Evolutionary conservation across 2,113 vertebrate genomes (phyloP).

Genomic region (Gambusia holbrooki): DNA sequence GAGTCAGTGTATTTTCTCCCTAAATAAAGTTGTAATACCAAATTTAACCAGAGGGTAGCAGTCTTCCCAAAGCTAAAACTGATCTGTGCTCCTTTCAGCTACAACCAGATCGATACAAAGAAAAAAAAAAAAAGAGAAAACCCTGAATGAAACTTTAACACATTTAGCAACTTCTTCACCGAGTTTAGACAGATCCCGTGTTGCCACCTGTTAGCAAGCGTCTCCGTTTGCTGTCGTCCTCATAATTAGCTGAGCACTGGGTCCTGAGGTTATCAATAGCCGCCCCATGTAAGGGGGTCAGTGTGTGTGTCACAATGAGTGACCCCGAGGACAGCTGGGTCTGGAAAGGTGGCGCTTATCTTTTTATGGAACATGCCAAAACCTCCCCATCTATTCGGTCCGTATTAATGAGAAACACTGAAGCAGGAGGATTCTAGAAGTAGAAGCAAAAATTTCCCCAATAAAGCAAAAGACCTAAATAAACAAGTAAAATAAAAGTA

Average conservation of each 20-base stretch:
- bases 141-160: constrained; percentile 1
- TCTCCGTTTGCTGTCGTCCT: constrained; percentile 48
- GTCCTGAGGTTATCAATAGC: constrained; percentile 68
- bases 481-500: background rate
- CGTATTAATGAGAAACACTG: background rate
- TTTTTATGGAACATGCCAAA: constrained; percentile 61
- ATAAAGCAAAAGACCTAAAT: background rate
- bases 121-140: background rate
- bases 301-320: constrained; percentile 40
- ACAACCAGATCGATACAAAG: background rate
- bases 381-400: constrained; percentile 29
- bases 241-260: constrained; percentile 38
- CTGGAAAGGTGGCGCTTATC: constrained; percentile 35
- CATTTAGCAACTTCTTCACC: background rate
- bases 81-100: constrained; percentile 17
- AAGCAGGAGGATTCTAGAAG: background rate
- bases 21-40: constrained; percentile 3
- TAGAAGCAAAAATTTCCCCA: background rate
- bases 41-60: constrained; percentile 1
- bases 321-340: constrained; percentile 63
- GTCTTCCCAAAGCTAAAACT: too few species aligned
- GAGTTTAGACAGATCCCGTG: constrained; percentile 22
- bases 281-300: constrained; percentile 47
- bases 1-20: too few species aligned
- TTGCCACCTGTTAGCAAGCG: constrained; percentile 52